Evolutionary conservation across 2,113 vertebrate genomes (phyloP), one percentile per base, ranked within the genome.

Genomic region (Sylvia atricapilla): DNA sequence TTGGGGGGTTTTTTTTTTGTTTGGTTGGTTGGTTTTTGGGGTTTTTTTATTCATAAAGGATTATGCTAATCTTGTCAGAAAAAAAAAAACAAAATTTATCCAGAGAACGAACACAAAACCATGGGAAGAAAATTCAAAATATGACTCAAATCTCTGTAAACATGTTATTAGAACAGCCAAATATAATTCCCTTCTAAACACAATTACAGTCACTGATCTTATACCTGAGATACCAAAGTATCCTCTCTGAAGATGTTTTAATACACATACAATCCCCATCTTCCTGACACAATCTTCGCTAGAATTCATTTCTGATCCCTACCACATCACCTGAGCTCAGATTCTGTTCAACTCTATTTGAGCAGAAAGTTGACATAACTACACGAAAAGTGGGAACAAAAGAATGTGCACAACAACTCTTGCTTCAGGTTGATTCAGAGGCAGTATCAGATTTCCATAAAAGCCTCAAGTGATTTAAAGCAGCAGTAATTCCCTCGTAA

Each of bases 381-480:
- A 43, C 2, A 21, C 20, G 46, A 70, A 43, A 94, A 91, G 21
- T 10, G 6, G 23, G 18, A 86, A 77, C 33, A 87, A 63, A 73
- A 80, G 30, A 90, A 85, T 8, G 27, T 2, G 1, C 43, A 18
- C 19, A 35, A 47, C 16, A 10, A 66, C 15, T 23, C 46, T 67
- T 66, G 30, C 59, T 55, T 49, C 55, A 76, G 28, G 41, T 87
- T 89, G 62, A 75, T 85, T 84, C 84, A 87, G 66, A 93, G 21
- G 50, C 78, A 87, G 27, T 50, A 93, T 83, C 87, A 83, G 74
- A 93, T 85, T 83, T 77, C 78, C 81, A 85, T 84, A 91, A 96
- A 95, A 93, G 69, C 47, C 69, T 78, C 10, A 4, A 89, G 78
- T 70, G 73, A 80, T 78, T 91, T 80, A 87, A 81, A 73, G 74